Evolutionary conservation across 2,888 invertebrate species (phyloP), one percentile per base, ranked within the genome.

Genomic region (Bhutanitis thaidina): DNA sequence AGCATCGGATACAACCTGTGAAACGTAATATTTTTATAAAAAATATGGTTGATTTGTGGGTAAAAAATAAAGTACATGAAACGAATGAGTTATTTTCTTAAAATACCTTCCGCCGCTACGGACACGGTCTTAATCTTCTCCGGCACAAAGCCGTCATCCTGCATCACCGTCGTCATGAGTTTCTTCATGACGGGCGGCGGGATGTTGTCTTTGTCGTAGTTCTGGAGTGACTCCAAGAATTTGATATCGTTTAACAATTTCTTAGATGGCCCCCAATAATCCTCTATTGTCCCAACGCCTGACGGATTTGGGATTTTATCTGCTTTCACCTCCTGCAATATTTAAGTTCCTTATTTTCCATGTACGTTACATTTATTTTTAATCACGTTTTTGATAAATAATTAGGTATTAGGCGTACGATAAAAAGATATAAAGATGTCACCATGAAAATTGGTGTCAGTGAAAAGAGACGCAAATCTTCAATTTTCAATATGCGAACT

Each of bases 141-240:
- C 0, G 97, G 97, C 71, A 97, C 97, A 73, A 98, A 98, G 44
- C 94, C 95, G 49, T 96, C 94, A 70, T 97, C 96, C 29, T 91
- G 91, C 67, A 96, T 83, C 50, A 97, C 95, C 61, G 94, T 94
- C 30, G 94, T 93, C 59, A 95, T 92, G 46, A 98, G 91, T 67
- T 94, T 95, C 72, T 96, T 94, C 88, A 98, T 98, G 1, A 96
- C 92, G 0, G 92, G 77, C 0, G 94, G 93, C 0, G 95, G 93
- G 59, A 99, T 98, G 71, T 97, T 97, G 67, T 99, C 98, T 77
- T 97, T 98, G 71, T 98, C 98, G 65, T 94, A 99, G 64, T 93
- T 92, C 34, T 97, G 91, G 47, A 99, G 89, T 13, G 93, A 92
- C 58, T 98, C 97, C 48, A 99, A 81, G 74, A 99, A 98, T 72